Evolutionary conservation across 1,140 invertebrate genomes (phyloP).

Genomic region (Carcinoscorpius rotundicauda): DNA sequence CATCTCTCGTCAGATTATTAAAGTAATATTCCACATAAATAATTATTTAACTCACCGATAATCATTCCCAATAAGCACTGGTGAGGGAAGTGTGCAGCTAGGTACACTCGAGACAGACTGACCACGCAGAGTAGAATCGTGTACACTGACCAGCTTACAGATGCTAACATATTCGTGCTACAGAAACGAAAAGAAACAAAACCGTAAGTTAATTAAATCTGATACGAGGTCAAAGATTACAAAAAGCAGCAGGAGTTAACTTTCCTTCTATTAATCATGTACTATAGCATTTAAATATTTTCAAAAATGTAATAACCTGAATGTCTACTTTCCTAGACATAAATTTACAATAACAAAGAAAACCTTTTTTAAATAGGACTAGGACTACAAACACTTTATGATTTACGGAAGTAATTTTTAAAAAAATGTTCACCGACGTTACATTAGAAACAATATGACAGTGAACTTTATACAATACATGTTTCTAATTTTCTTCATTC

Average conservation of each 20-base stretch:
- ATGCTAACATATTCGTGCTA: conserved; percentile 15
- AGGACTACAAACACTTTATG: no score
- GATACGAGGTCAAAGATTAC: conserved; percentile 2
- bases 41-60: conserved; percentile 34
- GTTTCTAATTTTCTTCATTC: no score
- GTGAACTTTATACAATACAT: no score
- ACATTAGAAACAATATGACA: neutral
- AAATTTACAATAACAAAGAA: neutral
- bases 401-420: no score
- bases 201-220: neutral
- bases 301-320: no score
- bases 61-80: conserved; percentile 45
- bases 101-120: conserved; percentile 43
- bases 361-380: neutral
- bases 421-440: no score
- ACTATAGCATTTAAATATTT: no score
- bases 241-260: conserved; percentile 4
- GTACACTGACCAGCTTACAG: conserved; percentile 32
- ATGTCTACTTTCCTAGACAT: neutral
- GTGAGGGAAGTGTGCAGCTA: conserved; percentile 51
- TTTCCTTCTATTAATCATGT: neutral
- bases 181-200: conserved; percentile 12
- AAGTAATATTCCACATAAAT: no score
- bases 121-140: conserved; percentile 35
- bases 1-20: no score